A percentile compares a stretch with the other conserved stretches of the same genome.
Conservation (phyloP, 1,140 invertebrate species). For the Probaryconus sp. region DNA sequence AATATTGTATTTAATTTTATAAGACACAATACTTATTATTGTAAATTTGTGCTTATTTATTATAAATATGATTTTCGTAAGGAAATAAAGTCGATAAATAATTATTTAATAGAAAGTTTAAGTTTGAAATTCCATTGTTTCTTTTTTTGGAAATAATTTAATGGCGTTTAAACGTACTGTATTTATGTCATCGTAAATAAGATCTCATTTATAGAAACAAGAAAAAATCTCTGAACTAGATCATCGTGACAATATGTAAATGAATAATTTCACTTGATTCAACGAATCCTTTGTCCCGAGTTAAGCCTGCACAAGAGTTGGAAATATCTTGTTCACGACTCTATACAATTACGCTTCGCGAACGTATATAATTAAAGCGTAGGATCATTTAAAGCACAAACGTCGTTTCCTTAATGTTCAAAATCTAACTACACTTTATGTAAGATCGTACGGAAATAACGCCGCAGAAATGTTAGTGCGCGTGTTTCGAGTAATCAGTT, state of each 20-base stretch:
- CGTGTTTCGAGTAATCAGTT: neutral
- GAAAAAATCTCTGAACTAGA: conserved; percentile 29
- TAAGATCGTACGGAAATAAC: neutral
- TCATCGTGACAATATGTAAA: neutral
- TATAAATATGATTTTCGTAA: too few species aligned
- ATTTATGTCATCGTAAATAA: too few species aligned
- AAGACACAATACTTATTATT: too few species aligned
- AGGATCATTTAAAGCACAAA: conserved; percentile 32
- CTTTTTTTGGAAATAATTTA: too few species aligned
- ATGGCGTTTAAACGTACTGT: too few species aligned
- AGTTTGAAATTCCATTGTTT: too few species aligned
- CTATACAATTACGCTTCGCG: conserved; percentile 18
- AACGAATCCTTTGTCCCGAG: conserved; percentile 2
- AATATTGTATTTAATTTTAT: too few species aligned
- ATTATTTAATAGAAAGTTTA: too few species aligned
- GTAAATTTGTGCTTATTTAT: too few species aligned
- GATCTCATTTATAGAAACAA: too few species aligned
- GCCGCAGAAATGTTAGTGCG: too few species aligned
- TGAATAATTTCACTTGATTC: conserved; percentile 14
- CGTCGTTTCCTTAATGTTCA: neutral
- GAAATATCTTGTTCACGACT: conserved; percentile 11
- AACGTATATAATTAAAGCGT: conserved; percentile 21
- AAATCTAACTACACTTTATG: conserved; percentile 8
- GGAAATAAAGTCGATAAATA: too few species aligned
- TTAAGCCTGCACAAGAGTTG: conserved; percentile 7